phyloP scores from a whole-genome alignment of 2,113 vertebrate genomes.

The Apodemus speciosus region DNA sequence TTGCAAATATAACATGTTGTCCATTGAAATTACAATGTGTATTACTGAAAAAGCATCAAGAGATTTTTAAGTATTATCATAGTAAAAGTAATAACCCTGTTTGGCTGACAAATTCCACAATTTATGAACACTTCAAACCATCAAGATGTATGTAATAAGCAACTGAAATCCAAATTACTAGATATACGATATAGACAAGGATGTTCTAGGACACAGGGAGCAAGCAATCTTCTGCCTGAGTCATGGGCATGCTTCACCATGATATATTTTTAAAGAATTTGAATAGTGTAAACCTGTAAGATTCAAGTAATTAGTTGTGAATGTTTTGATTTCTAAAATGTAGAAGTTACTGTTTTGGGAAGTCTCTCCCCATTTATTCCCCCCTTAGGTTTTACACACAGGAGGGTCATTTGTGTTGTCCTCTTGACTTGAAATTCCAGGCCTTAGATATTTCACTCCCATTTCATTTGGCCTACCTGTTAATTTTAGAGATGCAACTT shows the following conservation, averaged over 20 bases:
- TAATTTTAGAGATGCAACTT: constrained; percentile 5
- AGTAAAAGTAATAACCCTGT: not conserved
- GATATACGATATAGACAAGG: not conserved
- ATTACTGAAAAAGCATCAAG: not conserved
- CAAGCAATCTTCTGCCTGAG: not conserved
- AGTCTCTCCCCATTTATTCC: not conserved
- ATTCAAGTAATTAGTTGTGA: not conserved
- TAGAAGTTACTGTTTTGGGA: not conserved
- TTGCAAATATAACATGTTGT: not conserved
- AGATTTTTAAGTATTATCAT: not conserved
- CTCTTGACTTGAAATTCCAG: constrained; percentile 18
- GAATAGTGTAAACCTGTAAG: not conserved
- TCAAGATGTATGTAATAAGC: not conserved
- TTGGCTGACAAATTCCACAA: not conserved
- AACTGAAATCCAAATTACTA: not conserved
- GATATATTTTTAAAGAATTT: not conserved
- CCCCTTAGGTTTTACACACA: not conserved
- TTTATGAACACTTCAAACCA: not conserved
- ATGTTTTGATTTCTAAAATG: not conserved
- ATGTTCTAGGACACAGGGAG: not conserved
- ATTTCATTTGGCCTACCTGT: not conserved
- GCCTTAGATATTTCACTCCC: not conserved
- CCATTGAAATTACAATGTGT: not conserved
- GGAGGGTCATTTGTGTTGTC: not conserved
- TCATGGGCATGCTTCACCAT: no score